These are phyloP conservation scores for Procavia capensis DNA, from an alignment of 2,113 vertebrate species.

Conservation along the genomic window DNA sequence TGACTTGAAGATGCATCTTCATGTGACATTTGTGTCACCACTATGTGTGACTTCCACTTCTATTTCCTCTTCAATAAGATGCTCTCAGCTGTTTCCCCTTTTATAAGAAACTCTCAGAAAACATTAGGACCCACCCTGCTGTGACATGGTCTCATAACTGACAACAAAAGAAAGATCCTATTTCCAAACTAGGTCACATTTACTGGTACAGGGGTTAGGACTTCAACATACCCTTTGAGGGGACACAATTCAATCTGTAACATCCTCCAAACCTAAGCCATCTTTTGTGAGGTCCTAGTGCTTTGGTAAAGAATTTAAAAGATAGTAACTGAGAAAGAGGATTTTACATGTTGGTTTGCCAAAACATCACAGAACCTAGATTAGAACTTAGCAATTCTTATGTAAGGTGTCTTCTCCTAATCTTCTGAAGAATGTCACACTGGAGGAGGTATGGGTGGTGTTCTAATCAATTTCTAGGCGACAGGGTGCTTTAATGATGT, in stretches of 20 bases:
- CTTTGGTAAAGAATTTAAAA: neutral
- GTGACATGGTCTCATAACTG: neutral
- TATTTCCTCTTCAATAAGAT: neutral
- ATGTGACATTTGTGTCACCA: neutral
- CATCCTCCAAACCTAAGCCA: neutral
- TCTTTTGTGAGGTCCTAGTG: neutral
- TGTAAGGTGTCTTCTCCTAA: neutral
- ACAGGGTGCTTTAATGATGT: neutral
- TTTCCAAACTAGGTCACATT: neutral
- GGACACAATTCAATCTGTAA: neutral
- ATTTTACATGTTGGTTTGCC: neutral
- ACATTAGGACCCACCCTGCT: neutral
- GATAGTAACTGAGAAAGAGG: neutral
- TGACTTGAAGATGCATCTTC: neutral
- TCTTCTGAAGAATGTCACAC: neutral
- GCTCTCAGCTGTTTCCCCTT: neutral
- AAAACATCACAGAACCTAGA: neutral
- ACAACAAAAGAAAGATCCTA: neutral
- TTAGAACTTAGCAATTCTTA: neutral
- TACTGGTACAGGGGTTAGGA: neutral
- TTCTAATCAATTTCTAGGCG: neutral
- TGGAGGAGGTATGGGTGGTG: neutral
- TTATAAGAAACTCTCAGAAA: neutral
- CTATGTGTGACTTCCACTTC: neutral
- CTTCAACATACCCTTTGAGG: neutral